Conservation (phyloP, 2,113 vertebrate species). For the Ochotona curzoniae region DNA sequence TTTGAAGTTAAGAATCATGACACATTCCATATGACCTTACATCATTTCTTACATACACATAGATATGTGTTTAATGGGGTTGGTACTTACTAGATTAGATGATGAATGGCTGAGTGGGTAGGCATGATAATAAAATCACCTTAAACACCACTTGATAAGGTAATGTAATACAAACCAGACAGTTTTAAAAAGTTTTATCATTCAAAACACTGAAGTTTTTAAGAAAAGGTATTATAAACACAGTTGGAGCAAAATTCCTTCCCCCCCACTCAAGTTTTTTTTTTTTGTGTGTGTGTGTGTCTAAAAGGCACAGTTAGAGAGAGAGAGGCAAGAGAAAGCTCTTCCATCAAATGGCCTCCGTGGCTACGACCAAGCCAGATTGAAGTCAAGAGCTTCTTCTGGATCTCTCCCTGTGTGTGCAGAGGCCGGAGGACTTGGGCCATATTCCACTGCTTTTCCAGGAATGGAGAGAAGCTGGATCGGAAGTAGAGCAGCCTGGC, state of each 20-base stretch:
- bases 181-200: neutral
- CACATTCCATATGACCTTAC: neutral
- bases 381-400: too few species aligned
- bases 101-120: neutral
- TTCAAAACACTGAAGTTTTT: neutral
- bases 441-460: too few species aligned
- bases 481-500: too few species aligned
- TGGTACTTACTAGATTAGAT: neutral
- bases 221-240: neutral
- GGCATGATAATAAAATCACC: neutral
- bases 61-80: neutral
- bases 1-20: slow-evolving; percentile 1
- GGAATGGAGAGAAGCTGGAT: too few species aligned
- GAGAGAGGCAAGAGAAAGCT: too few species aligned
- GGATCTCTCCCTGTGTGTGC: too few species aligned
- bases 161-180: neutral
- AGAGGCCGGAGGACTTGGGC: too few species aligned
- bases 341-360: too few species aligned
- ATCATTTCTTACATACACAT: neutral
- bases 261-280: neutral
- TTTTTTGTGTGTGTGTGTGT: too few species aligned
- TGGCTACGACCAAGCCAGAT: too few species aligned
- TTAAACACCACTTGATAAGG: neutral
- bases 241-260: neutral
- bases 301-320: too few species aligned